phyloP scores from a whole-genome alignment of 2,797 vertebrate species.

The Leptoclinus maculatus region DNA sequence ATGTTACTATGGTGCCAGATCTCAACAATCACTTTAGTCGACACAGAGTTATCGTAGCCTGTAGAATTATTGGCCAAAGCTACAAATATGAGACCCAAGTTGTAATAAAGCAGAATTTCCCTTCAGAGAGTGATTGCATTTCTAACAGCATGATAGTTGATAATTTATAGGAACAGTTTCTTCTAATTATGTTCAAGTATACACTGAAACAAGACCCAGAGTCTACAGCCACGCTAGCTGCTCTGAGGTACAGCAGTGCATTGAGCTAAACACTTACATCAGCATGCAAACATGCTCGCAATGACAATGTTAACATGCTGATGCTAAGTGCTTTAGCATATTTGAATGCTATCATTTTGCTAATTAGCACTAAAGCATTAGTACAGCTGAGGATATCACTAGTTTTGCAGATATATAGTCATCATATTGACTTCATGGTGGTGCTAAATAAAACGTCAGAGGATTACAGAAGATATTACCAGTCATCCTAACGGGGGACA shows the following conservation, averaged over 20 bases:
- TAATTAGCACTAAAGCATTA: background rate
- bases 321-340: background rate
- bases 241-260: background rate
- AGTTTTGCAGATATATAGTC: background rate
- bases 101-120: background rate
- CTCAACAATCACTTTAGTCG: background rate
- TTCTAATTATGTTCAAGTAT: no score
- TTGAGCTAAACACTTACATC: background rate
- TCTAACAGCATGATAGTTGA: background rate
- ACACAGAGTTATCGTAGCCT: background rate
- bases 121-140: background rate
- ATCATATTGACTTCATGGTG: background rate
- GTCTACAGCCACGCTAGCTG: background rate
- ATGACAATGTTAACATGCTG: background rate
- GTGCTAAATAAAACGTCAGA: background rate
- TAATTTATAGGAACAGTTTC: background rate
- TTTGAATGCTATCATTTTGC: background rate
- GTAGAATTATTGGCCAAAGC: background rate
- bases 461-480: background rate
- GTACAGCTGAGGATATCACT: background rate
- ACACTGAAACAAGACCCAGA: no score
- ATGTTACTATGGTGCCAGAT: background rate
- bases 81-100: background rate
- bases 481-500: background rate
- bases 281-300: background rate